phyloP scores from a whole-genome alignment of 1,140 invertebrate genomes.

The Nebria ingens region DNA sequence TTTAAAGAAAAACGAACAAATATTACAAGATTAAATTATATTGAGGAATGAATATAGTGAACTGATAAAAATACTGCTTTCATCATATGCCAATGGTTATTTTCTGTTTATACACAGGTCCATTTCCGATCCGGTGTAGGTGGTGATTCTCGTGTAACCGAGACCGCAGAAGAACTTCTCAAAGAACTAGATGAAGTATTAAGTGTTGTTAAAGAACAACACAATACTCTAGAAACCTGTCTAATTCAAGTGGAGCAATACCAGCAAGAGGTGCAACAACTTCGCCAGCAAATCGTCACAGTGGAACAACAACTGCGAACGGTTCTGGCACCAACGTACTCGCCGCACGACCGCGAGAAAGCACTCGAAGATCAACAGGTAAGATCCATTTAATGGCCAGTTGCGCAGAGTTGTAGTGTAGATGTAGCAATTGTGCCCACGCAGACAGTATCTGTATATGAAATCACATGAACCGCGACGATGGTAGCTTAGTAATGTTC shows the following conservation, averaged over 20 bases:
- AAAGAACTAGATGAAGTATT: constrained; percentile 57
- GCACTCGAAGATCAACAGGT: constrained; percentile 85
- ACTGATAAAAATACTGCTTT: background rate
- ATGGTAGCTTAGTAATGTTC: background rate
- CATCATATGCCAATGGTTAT: constrained; percentile 7
- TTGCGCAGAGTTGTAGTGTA: background rate
- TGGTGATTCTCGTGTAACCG: constrained; percentile 63
- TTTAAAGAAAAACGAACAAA: no score
- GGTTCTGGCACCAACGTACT: constrained; percentile 68
- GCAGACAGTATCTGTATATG: background rate
- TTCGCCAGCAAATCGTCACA: constrained; percentile 71
- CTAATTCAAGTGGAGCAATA: constrained; percentile 77
- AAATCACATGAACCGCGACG: background rate
- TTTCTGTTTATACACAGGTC: constrained; percentile 41
- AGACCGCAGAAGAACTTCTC: constrained; percentile 57
- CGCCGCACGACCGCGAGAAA: constrained; percentile 71
- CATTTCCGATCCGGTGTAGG: constrained; percentile 78
- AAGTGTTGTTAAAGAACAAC: constrained; percentile 56
- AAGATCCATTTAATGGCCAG: constrained; percentile 42
- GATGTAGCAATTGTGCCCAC: background rate
- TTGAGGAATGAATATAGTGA: background rate
- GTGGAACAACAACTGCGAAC: constrained; percentile 76
- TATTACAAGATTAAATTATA: background rate
- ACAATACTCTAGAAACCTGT: constrained; percentile 60
- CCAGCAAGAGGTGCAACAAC: constrained; percentile 75